Evolutionary conservation across 2,113 vertebrate genomes (phyloP).

Genomic region (Platysteira castanea): DNA sequence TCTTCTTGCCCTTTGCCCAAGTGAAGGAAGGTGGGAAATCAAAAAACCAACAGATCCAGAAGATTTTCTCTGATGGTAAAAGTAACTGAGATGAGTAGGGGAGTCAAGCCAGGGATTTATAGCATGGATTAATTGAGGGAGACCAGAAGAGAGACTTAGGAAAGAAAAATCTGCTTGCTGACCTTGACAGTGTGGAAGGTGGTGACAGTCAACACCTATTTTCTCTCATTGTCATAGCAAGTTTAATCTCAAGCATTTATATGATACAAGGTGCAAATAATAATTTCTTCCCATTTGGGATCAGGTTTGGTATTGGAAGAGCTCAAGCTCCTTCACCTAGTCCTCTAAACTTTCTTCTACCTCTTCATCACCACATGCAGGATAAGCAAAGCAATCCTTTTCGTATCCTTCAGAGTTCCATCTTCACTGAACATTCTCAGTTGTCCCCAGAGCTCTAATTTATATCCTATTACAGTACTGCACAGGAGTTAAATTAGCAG

Average conservation of each 20-base stretch:
- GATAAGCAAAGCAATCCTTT: not conserved
- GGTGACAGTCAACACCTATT: not conserved
- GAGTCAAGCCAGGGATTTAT: not conserved
- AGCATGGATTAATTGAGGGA: not conserved
- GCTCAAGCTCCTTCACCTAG: not conserved
- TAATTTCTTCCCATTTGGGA: not conserved
- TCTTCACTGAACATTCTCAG: not conserved
- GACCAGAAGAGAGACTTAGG: not conserved
- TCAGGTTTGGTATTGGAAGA: not conserved
- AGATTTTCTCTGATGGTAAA: not conserved
- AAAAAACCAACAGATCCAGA: not conserved
- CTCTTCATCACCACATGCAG: not conserved
- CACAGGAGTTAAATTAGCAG: not conserved
- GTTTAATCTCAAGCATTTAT: not conserved
- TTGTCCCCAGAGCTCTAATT: slow-evolving; percentile 22
- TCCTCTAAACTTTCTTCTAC: not conserved
- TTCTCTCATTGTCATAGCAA: not conserved
- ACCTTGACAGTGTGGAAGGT: not conserved
- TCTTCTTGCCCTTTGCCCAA: not conserved
- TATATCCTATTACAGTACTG: not conserved
- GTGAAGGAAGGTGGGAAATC: not conserved
- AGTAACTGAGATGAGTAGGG: not conserved
- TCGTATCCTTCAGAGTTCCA: not conserved
- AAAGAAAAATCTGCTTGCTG: not conserved
- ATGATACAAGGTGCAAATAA: not conserved